Evolutionary conservation across 2,113 vertebrate genomes (phyloP).

Genomic region (Neolamprologus sp.): DNA sequence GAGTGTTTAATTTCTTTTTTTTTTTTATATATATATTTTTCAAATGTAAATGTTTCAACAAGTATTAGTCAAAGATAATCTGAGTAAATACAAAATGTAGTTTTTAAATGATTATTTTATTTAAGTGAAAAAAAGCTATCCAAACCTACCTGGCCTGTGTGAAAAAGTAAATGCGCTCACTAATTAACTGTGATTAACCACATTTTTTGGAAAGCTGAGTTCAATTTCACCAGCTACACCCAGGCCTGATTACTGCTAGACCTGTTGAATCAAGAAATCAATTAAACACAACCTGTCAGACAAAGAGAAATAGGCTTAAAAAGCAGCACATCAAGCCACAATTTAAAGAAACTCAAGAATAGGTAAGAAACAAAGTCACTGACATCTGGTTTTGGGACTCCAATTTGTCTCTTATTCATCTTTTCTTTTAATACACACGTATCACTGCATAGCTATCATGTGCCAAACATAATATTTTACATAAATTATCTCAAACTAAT

Average conservation of each 20-base stretch:
- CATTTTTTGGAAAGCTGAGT: not conserved
- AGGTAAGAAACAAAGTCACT: not conserved
- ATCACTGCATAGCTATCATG: not conserved
- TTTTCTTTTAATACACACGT: not conserved
- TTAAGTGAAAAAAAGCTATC: not conserved
- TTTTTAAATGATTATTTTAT: not conserved
- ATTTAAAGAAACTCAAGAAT: not conserved
- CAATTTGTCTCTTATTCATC: not conserved
- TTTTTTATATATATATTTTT: not conserved
- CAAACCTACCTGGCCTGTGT: not conserved
- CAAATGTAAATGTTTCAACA: not conserved
- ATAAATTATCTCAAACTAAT: not conserved
- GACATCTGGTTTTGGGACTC: not conserved
- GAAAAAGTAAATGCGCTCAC: not conserved
- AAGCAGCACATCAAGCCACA: not conserved
- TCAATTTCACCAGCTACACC: not conserved
- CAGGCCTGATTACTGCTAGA: not conserved
- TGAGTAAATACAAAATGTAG: not conserved
- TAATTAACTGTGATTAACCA: not conserved
- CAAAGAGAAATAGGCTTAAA: not conserved
- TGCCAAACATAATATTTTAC: not conserved
- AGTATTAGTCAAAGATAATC: not conserved
- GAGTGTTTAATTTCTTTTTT: not conserved
- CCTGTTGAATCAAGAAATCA: not conserved
- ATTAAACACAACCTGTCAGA: fast-evolving